A percentile compares a stretch with the other conserved stretches of the same genome.
Conservation (phyloP, 2,113 vertebrate genomes). For the Bolborhynchus lineola region DNA sequence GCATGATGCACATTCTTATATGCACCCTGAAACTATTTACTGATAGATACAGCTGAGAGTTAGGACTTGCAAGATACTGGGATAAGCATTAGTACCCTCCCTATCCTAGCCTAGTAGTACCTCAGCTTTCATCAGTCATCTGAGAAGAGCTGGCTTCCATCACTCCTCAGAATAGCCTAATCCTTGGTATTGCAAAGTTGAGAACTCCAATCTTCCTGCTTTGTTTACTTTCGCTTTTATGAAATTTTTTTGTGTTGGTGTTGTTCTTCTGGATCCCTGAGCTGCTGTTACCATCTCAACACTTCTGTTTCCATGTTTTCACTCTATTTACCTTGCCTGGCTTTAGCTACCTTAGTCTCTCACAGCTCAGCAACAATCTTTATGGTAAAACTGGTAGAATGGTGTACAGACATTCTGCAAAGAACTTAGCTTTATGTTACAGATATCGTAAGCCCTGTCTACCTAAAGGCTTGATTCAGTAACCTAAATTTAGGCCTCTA, state of each 20-base stretch:
- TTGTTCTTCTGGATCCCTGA: not conserved
- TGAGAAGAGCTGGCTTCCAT: not conserved
- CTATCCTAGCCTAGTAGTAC: not conserved
- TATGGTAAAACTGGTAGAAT: not conserved
- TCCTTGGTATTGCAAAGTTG: not conserved
- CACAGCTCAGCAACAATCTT: not conserved
- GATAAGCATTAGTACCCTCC: not conserved
- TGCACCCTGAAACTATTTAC: not conserved
- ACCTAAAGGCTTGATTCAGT: not conserved
- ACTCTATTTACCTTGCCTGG: not conserved
- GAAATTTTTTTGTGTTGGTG: rapidly evolving
- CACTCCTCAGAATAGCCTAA: not conserved
- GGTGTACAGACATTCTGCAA: rapidly evolving
- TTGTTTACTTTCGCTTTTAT: not conserved
- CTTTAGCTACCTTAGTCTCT: not conserved
- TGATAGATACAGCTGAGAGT: not conserved
- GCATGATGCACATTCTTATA: not conserved
- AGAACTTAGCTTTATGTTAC: not conserved
- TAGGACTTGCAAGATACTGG: not conserved
- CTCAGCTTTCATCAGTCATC: not conserved
- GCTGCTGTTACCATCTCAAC: not conserved
- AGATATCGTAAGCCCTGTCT: not conserved
- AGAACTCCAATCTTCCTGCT: not conserved
- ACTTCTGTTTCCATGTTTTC: not conserved
- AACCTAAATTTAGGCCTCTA: not conserved